Evolutionary conservation across 2,797 vertebrate species (phyloP).

Genomic region (Spatula clypeata): DNA sequence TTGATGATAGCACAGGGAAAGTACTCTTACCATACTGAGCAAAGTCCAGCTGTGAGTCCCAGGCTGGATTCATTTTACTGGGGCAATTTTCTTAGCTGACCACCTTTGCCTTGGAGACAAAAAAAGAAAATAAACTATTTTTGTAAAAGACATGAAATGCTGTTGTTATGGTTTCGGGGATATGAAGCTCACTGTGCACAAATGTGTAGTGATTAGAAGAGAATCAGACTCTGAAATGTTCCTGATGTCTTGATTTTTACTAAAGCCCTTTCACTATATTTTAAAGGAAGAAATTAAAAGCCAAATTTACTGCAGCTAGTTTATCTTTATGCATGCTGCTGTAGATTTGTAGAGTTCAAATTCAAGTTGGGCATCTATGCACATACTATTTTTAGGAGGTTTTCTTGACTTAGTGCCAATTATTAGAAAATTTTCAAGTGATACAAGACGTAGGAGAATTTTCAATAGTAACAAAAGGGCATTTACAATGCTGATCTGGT

Average conservation of each 20-base stretch:
- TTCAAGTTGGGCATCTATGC: not conserved
- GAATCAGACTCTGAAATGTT: not conserved
- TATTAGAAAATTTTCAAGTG: not conserved
- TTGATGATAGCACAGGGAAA: not conserved
- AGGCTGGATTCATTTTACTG: not conserved
- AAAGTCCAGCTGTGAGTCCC: not conserved
- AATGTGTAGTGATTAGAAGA: not conserved
- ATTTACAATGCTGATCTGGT: not conserved
- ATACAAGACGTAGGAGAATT: not conserved
- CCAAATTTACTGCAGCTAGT: not conserved
- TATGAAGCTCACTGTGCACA: not conserved
- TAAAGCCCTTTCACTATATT: not conserved
- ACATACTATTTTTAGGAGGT: not conserved
- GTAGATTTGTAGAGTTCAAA: not conserved
- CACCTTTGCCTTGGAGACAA: not conserved
- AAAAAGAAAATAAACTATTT: not conserved
- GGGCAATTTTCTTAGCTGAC: not conserved
- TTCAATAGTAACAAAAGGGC: not conserved
- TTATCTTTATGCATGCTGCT: not conserved
- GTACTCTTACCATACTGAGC: not conserved
- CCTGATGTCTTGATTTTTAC: not conserved
- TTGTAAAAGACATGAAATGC: not conserved
- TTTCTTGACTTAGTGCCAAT: not conserved
- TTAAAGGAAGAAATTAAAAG: not conserved
- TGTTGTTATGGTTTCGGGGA: not conserved